Evolutionary conservation across 2,797 vertebrate species (phyloP), one percentile per base, ranked within the genome.

Genomic region (Hydrophis major): DNA sequence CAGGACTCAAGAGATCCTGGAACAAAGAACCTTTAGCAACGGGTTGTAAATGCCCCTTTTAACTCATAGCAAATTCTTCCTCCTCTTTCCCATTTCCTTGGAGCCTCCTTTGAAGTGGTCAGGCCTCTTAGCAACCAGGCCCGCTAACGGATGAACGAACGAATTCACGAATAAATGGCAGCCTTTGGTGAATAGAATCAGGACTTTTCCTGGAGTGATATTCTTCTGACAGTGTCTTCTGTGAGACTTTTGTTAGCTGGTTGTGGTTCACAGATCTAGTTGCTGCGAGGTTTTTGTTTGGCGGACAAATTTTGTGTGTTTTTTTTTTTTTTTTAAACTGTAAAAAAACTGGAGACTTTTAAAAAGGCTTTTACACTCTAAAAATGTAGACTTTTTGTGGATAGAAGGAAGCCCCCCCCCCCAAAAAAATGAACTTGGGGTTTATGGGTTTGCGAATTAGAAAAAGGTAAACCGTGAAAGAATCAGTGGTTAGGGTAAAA

Each of bases 301-400:
- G 59, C 32, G 13, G 59, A 28, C 57, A 42, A 60, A 25, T 78
- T 89, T 90, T 90, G 78, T 66, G 32, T 92, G 86, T 92, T 92
- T 86, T 88, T 7, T 63, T 28, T 27, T n/a, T 86, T 22, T 28
- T 32, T n/a, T 50, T 92, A 22, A 61, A 61, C 22, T 27, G 60
- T 27, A 25, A 59, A 60, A 10, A 60, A 60, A 6, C 11, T 55
- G 20, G 22, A 27, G 60, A 10, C 8, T 61, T 61, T 61, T 25
- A 61, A 27, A 61, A 61, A 61, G 22, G 60, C 22, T 61, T 61
- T 61, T 27, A 27, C 59, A 8, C 60, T 27, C 22, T 61, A 27
- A 27, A 61, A 61, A 61, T 3, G 3, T 61, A 61, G 60, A 25
- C 20, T 27, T 61, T 25, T 25, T 61, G 60, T 0, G 7, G 60